Percentiles rank a stretch among this genome's conserved stretches.
Conservation (phyloP, 2,888 invertebrate genomes). For the Eugnorisma glareosa region DNA sequence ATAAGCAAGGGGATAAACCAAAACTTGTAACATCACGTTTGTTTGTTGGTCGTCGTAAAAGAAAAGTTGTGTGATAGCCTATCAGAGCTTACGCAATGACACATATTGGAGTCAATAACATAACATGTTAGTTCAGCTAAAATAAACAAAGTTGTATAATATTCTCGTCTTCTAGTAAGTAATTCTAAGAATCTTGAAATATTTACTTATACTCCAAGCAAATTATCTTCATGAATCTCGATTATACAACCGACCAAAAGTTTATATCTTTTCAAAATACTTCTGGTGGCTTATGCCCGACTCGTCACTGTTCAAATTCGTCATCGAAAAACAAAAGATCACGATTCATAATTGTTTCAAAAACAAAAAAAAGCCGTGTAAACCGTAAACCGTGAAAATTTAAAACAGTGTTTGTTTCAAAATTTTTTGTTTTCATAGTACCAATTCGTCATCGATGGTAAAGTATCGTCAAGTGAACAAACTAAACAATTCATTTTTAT, state of each 20-base stretch:
- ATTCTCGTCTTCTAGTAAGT: neutral
- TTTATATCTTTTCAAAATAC: neutral
- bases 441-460: no score
- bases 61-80: conserved; percentile 54
- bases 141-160: conserved; percentile 12
- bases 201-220: neutral
- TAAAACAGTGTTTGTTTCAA: no score
- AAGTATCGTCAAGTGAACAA: no score
- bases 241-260: conserved; percentile 15
- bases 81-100: conserved; percentile 37
- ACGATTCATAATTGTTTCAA: no score
- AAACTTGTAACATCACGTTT: conserved; percentile 58
- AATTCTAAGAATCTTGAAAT: neutral
- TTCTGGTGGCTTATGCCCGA: no score
- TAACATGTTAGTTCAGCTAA: conserved; percentile 20
- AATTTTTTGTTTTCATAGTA: no score
- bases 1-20: conserved; percentile 59
- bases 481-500: no score
- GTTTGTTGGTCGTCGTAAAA: conserved; percentile 60
- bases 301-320: no score
- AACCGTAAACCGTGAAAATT: no score
- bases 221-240: conserved; percentile 9
- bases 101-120: conserved; percentile 47
- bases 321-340: no score
- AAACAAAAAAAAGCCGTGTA: no score